Percentiles rank a stretch among this genome's conserved stretches.
phyloP scores from a whole-genome alignment of 2,888 invertebrate genomes.

The Eumerus sabulonum region DNA sequence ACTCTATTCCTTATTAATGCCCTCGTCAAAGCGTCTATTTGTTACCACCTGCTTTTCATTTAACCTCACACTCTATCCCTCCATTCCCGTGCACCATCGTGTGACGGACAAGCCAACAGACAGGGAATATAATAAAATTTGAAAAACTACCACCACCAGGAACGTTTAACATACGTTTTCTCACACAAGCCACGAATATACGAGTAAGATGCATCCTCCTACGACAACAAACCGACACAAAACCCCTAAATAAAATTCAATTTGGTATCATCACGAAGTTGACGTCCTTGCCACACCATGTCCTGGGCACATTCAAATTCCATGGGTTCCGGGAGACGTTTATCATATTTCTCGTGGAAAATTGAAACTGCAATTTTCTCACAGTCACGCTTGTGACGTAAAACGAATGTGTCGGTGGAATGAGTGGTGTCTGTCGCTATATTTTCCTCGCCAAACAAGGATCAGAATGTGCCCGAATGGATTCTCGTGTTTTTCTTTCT shows the following conservation, averaged over 20 bases:
- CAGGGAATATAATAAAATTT: slow-evolving; percentile 40
- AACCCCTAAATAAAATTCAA: slow-evolving; percentile 59
- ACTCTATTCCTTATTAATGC: slow-evolving; percentile 55
- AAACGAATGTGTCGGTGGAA: neutral
- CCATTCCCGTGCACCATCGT: too few relatives aligned
- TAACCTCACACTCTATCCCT: slow-evolving; percentile 15
- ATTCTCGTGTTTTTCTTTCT: slow-evolving; percentile 10
- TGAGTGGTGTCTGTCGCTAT: neutral
- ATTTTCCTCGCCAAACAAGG: too few relatives aligned
- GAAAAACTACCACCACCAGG: slow-evolving; percentile 53
- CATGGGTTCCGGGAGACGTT: slow-evolving; percentile 34
- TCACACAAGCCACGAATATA: slow-evolving; percentile 24
- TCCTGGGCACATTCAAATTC: slow-evolving; percentile 46
- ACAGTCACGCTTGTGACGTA: slow-evolving; percentile 38
- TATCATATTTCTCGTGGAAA: slow-evolving; percentile 57
- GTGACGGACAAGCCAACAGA: slow-evolving; percentile 41
- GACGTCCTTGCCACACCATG: slow-evolving; percentile 16
- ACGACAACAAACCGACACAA: slow-evolving; percentile 16
- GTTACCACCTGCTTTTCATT: slow-evolving; percentile 64
- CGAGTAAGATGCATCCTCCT: slow-evolving; percentile 21
- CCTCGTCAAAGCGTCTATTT: slow-evolving; percentile 58
- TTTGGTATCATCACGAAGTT: slow-evolving; percentile 53
- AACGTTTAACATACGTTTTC: slow-evolving; percentile 52
- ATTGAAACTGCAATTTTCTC: slow-evolving; percentile 62
- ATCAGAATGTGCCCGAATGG: too few relatives aligned